Percentiles rank a stretch among this genome's conserved stretches.
phyloP scores from a whole-genome alignment of 2,113 vertebrate species.

The Cygnus atratus region DNA sequence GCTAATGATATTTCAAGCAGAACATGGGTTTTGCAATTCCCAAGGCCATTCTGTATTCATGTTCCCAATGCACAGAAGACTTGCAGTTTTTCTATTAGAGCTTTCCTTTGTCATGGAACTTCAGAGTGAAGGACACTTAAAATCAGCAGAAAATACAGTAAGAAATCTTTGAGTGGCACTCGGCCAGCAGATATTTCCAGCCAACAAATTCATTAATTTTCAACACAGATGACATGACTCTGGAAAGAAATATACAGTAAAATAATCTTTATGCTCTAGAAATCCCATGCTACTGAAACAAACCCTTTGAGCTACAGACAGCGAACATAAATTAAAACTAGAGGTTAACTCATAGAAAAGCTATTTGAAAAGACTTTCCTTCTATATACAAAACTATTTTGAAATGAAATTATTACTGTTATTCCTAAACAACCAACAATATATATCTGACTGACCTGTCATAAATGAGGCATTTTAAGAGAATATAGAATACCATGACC shows the following conservation, averaged over 20 bases:
- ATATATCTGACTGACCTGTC: not conserved
- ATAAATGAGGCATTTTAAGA: not conserved
- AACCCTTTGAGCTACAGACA: rapidly evolving
- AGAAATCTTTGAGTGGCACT: not conserved
- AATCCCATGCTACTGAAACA: not conserved
- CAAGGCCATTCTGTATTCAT: not conserved
- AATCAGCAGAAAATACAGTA: not conserved
- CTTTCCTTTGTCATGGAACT: not conserved
- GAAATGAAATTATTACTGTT: not conserved
- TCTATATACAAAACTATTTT: not conserved
- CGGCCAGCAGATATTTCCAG: not conserved
- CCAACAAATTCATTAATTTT: not conserved
- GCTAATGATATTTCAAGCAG: not conserved
- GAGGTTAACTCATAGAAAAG: not conserved
- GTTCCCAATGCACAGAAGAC: not conserved
- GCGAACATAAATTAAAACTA: not conserved
- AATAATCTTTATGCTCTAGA: not conserved
- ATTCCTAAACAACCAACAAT: not conserved
- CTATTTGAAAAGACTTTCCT: not conserved
- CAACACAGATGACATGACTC: not conserved
- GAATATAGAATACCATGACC: not conserved
- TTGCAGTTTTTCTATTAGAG: not conserved
- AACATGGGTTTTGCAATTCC: not conserved
- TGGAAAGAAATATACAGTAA: not conserved
- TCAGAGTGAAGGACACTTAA: not conserved